Evolutionary conservation across 2,113 vertebrate genomes (phyloP).

Genomic region (Hippoglossus stenolepis): DNA sequence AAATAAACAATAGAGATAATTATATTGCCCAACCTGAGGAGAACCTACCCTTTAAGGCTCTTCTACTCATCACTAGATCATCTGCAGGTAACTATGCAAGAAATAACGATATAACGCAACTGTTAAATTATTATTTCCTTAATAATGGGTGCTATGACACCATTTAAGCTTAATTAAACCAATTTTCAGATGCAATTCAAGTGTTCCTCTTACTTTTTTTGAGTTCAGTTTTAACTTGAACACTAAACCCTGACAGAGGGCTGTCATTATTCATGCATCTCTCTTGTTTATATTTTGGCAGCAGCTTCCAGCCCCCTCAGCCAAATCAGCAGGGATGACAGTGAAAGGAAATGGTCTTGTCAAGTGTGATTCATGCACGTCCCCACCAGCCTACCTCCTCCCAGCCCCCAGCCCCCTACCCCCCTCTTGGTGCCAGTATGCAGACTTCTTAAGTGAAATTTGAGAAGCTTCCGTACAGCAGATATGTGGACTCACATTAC

Average conservation of each 20-base stretch:
- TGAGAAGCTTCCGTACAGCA: slow-evolving; percentile 12
- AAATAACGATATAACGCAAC: not conserved
- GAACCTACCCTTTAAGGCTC: not conserved
- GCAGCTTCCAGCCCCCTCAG: slow-evolving; percentile 49
- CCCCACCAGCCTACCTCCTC: not conserved
- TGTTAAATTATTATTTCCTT: not conserved
- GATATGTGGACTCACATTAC: slow-evolving; percentile 37
- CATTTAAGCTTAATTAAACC: not conserved
- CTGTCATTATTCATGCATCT: slow-evolving; percentile 43
- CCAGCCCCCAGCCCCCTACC: not conserved
- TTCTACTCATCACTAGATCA: not conserved
- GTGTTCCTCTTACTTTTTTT: not conserved
- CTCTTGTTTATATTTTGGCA: slow-evolving; percentile 59
- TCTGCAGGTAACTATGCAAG: not conserved
- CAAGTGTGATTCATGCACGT: slow-evolving; percentile 58
- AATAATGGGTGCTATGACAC: not conserved
- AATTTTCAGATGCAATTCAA: not conserved
- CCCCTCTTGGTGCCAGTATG: slow-evolving; percentile 16
- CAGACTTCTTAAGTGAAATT: slow-evolving; percentile 29
- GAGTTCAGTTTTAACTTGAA: slow-evolving; percentile 16
- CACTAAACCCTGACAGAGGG: slow-evolving; percentile 22
- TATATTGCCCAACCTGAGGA: no score
- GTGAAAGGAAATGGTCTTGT: slow-evolving; percentile 68
- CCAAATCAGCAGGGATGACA: slow-evolving; percentile 56
- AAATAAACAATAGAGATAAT: no score